Base-by-base conservation (phyloP, 2,113 vertebrate species). In the Sterna hirundo region DNA sequence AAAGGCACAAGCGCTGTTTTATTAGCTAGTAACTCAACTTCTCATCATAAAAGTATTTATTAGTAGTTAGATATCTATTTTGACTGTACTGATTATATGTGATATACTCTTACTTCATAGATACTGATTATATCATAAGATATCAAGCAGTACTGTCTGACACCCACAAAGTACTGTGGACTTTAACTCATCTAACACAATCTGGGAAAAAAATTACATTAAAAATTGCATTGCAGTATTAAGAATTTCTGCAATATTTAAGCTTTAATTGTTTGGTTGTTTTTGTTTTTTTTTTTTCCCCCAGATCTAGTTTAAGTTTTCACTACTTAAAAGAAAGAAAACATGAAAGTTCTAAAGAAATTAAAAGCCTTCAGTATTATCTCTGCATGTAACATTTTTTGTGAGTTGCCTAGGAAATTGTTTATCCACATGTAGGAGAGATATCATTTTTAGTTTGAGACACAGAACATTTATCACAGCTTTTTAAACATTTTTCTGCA, bases 331-430 rank as follows among this genome's bases (percentile, higher is more conserved):
- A 86, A 92, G 42, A 79, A 68, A 70, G 26, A 16, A 75, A 79
- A 3, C 25, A 49, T 52, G 18, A 64, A 42, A 65, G 8, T 89
- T 34, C 58, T 91, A 87, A 69, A 82, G 57, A 85, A 70, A 66
- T 82, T 61, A 69, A 91, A 93, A 89, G 4, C 47, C 12, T 86
- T 78, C 83, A 78, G 47, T 76, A 71, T 40, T 79, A 83, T 86
- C 46, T 69, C 44, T 76, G n/a, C 69, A 47, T 70, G 47, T 15
- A 75, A 60, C 42, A 30, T 49, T 82, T 96, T 86, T 83, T 72
- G 36, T 64, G 60, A 94, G 74, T 79, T 95, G 74, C 86, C 78
- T 86, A 60, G 83, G 93, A 92, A 94, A 89, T 92, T 79, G 52
- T 94, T 96, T 96, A 76, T 84, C 40, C 54, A 36, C 17, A 38